Base-by-base conservation (phyloP, 2,888 invertebrate genomes). In the Metopia argyrocephala region DNA sequence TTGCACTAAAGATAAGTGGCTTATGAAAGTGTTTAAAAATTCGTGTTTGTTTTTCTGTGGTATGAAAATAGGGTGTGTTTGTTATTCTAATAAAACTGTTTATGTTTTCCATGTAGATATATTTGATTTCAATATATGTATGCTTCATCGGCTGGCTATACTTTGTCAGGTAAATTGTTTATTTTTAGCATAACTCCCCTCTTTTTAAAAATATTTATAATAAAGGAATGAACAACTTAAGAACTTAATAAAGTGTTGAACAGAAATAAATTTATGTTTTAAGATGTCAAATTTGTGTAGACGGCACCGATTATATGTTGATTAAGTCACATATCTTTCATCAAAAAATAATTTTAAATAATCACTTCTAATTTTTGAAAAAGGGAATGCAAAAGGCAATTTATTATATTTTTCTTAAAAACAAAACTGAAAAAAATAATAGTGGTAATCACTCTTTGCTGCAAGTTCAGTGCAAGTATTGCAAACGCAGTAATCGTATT, bases 1-100 rank as follows among this genome's bases (percentile, higher is more conserved):
- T 56, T 25, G 3, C 27, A 5, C 21, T 12, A 20, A 56, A 66
- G 62, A 68, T 66, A 78, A 71, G 76, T 66, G 66, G 38, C 54
- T 66, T 65, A 61, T 54, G 59, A 69, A 68, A 76, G 56, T 56
- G 27, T 76, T 61, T 61, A 71, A 71, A 59, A 66, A 48, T 52
- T 66, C 61, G 61, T 66, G 45, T 27, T 46, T 48, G 15, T 28
- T 4, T 3, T 38, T 38, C 15, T 15, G 12, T 15, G 9, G 1
- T 38, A 12, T 38, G 15, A 38, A 38, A 38, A 15, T 12, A 38
- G 38, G 38, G 38, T 3, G 38, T 3, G 15, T n/a, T n/a, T n/a
- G n/a, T n/a, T n/a, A n/a, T n/a, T n/a, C n/a, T n/a, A n/a, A n/a
- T n/a, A n/a, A n/a, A n/a, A n/a, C n/a, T n/a, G n/a, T n/a, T n/a